Conservation (phyloP, 2,797 vertebrate genomes). For the Anguilla megastoma region DNA sequence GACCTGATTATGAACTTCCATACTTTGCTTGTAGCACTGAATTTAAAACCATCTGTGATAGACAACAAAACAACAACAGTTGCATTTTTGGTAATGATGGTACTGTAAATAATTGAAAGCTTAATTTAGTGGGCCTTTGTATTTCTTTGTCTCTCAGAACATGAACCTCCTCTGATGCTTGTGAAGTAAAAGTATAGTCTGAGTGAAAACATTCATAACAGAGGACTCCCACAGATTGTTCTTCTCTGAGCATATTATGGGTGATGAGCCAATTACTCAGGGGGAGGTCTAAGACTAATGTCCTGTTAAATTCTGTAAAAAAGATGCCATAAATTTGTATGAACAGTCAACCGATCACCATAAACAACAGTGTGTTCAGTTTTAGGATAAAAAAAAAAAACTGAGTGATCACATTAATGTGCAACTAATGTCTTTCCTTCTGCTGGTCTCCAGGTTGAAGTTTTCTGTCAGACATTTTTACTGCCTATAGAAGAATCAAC, state of each 20-base stretch:
- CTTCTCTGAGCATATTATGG: conserved; percentile 12
- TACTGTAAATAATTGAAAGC: conserved; percentile 33
- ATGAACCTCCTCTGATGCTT: background rate
- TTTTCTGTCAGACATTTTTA: conserved; percentile 22
- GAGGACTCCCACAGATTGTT: background rate
- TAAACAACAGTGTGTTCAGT: background rate
- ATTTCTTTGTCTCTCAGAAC: conserved; percentile 4
- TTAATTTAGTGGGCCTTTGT: background rate
- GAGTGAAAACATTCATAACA: background rate
- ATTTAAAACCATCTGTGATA: background rate
- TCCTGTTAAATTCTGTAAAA: conserved; percentile 19
- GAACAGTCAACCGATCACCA: conserved; percentile 15
- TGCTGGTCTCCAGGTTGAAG: conserved; percentile 38
- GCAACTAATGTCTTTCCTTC: conserved; percentile 49
- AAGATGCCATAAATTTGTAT: conserved; percentile 15
- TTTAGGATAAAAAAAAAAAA: conserved; percentile 16
- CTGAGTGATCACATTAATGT: conserved; percentile 48
- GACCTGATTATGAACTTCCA: background rate
- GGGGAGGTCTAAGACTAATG: background rate
- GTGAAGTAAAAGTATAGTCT: conserved; percentile 24
- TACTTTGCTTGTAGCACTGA: background rate
- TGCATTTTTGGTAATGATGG: background rate
- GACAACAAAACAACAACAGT: background rate
- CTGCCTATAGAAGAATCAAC: background rate
- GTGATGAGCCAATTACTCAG: conserved; percentile 18